These are phyloP conservation scores for Ophioninae sp. DNA, from an alignment of 2,888 invertebrate species.

Conservation along the genomic window DNA sequence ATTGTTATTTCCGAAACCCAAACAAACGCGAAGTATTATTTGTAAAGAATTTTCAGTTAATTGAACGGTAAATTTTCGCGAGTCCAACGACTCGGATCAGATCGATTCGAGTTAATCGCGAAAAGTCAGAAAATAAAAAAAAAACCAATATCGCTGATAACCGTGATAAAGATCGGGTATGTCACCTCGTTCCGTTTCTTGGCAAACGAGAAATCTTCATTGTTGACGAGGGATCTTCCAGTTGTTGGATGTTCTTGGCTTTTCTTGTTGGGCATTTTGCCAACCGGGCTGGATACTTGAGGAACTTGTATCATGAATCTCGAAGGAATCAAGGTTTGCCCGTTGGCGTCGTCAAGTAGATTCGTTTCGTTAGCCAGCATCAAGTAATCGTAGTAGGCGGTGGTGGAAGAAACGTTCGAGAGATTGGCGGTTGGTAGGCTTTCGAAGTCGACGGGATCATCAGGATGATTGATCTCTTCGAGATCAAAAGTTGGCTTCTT, in stretches of 20 bases:
- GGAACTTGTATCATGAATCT: slow-evolving; percentile 57
- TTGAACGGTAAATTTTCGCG: too few species aligned
- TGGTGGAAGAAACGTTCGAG: slow-evolving; percentile 63
- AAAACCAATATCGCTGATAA: background rate
- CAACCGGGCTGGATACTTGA: slow-evolving; percentile 59
- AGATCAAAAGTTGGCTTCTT: slow-evolving; percentile 18
- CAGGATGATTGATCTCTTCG: slow-evolving; percentile 1
- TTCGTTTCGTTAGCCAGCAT: slow-evolving; percentile 21
- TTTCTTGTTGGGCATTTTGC: slow-evolving; percentile 11
- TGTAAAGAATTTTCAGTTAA: too few species aligned
- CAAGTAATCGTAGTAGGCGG: slow-evolving; percentile 54
- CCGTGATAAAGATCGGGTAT: slow-evolving; percentile 15
- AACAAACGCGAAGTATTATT: too few species aligned
- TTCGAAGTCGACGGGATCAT: background rate
- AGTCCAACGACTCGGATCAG: too few species aligned
- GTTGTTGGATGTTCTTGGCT: slow-evolving; percentile 12
- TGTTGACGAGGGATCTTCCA: slow-evolving; percentile 49
- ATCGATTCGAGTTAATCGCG: background rate
- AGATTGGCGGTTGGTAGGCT: slow-evolving; percentile 17
- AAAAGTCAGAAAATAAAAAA: background rate
- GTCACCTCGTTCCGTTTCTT: slow-evolving; percentile 62
- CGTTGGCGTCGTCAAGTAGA: background rate
- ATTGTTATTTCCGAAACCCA: too few species aligned
- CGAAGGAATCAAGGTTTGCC: background rate
- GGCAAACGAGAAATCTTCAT: slow-evolving; percentile 52